A percentile compares a stretch with the other conserved stretches of the same genome.
phyloP scores from a whole-genome alignment of 2,888 invertebrate species.

The Fragum fragum region DNA sequence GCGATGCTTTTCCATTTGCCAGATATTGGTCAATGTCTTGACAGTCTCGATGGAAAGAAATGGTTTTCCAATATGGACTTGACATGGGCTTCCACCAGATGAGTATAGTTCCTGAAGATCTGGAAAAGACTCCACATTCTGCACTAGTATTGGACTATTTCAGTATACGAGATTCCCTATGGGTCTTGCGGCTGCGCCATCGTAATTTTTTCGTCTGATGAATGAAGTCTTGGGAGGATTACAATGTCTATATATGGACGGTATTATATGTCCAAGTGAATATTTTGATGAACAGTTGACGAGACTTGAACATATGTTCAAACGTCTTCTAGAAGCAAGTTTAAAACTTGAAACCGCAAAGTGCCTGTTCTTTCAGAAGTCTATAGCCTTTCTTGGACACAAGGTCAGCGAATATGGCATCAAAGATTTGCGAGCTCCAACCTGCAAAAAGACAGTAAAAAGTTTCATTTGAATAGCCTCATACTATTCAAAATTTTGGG shows the following conservation, averaged over 20 bases:
- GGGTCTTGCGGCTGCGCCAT: conserved; percentile 50
- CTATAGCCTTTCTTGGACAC: conserved; percentile 56
- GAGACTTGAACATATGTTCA: conserved; percentile 47
- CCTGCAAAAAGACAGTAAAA: conserved; percentile 28
- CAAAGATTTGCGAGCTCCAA: conserved; percentile 47
- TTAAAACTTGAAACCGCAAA: conserved; percentile 63
- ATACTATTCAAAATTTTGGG: conserved; percentile 55
- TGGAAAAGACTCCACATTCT: conserved; percentile 56
- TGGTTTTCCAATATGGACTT: conserved; percentile 55
- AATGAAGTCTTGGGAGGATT: conserved; percentile 42
- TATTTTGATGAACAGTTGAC: conserved; percentile 40
- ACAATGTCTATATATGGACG: conserved; percentile 48
- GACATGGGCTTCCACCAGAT: conserved; percentile 57
- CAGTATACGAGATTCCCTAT: conserved; percentile 57
- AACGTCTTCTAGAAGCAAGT: conserved; percentile 41
- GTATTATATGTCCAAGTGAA: conserved; percentile 41
- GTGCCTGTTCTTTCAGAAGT: conserved; percentile 52
- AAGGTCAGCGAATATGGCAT: conserved; percentile 53
- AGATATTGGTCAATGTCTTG: conserved; percentile 45
- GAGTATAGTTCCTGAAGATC: conserved; percentile 39
- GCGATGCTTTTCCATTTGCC: conserved; percentile 56
- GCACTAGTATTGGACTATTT: conserved; percentile 48
- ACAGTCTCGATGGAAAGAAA: conserved; percentile 38
- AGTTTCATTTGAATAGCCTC: conserved; percentile 49
- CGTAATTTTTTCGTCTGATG: conserved; percentile 49